Percentiles rank a stretch among this genome's conserved stretches.
These are phyloP conservation scores for Bellardia bayeri DNA, from an alignment of 2,888 invertebrate genomes.

Conservation along the genomic window DNA sequence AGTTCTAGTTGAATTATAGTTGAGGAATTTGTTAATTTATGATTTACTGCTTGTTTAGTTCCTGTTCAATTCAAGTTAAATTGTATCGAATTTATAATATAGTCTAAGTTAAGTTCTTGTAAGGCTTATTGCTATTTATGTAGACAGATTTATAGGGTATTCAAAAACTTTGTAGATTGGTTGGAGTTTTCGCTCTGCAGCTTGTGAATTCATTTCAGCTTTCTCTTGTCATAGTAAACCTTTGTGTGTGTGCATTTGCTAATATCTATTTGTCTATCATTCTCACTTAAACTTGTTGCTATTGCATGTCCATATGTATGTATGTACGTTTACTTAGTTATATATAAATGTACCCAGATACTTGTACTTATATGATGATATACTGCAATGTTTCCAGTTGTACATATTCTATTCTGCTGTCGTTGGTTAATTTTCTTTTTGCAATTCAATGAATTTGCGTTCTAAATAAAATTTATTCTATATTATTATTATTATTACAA, in stretches of 20 bases:
- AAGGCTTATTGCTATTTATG: too few relatives aligned
- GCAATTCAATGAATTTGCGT: constrained; percentile 82
- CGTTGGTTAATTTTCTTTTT: constrained; percentile 79
- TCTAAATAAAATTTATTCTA: constrained; percentile 71
- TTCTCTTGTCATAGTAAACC: neutral
- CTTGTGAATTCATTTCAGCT: neutral
- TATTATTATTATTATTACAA: constrained; percentile 9
- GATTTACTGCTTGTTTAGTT: neutral
- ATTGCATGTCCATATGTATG: neutral
- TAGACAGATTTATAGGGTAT: neutral
- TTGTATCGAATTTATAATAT: too few relatives aligned
- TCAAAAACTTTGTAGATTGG: neutral
- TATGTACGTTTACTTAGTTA: neutral
- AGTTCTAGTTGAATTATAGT: constrained; percentile 1
- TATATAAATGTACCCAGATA: neutral
- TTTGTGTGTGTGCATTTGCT: too few relatives aligned
- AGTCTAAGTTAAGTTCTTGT: neutral
- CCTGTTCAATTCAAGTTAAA: too few relatives aligned
- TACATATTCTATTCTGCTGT: constrained; percentile 72
- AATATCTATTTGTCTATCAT: too few relatives aligned
- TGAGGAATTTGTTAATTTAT: too few relatives aligned
- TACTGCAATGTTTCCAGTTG: constrained; percentile 23
- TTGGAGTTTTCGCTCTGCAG: neutral
- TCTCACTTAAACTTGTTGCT: constrained; percentile 18
- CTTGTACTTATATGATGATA: constrained; percentile 36